Evolutionary conservation across 2,797 vertebrate genomes (phyloP).

Genomic region (Coilia nasus): DNA sequence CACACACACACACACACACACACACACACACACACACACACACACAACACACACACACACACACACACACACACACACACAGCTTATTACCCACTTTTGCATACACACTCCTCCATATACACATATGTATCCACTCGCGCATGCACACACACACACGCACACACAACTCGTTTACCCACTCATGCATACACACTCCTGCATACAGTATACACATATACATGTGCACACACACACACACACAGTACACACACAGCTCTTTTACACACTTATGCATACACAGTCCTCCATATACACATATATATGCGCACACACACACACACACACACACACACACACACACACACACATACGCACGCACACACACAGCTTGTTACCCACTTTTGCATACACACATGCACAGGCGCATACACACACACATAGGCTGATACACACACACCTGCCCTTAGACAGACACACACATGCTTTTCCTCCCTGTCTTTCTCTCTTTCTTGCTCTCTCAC

Average conservation of each 20-base stretch:
- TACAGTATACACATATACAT: not conserved
- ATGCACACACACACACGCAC: not conserved
- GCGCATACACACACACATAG: not conserved
- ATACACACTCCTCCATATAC: too few relatives aligned
- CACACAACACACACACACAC: not conserved
- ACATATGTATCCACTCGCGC: too few relatives aligned
- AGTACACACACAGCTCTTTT: not conserved
- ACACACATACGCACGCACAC: not conserved
- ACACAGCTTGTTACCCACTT: too few relatives aligned
- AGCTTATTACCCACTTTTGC: too few relatives aligned
- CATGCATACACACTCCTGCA: too few relatives aligned
- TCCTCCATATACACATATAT: not conserved
- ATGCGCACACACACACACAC: not conserved
- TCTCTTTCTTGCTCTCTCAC: too few relatives aligned
- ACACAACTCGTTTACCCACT: not conserved
- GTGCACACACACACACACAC: not conserved
- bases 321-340: not conserved
- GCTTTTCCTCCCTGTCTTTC: too few relatives aligned
- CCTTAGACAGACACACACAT: constrained; percentile 7
- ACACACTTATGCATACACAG: not conserved
- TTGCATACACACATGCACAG: not conserved
- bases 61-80: not conserved
- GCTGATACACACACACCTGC: not conserved
- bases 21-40: not conserved
- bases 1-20: not conserved